Percentiles rank a stretch among this genome's conserved stretches.
Evolutionary conservation across 2,113 vertebrate genomes (phyloP).

Genomic region (Excalfactoria chinensis): DNA sequence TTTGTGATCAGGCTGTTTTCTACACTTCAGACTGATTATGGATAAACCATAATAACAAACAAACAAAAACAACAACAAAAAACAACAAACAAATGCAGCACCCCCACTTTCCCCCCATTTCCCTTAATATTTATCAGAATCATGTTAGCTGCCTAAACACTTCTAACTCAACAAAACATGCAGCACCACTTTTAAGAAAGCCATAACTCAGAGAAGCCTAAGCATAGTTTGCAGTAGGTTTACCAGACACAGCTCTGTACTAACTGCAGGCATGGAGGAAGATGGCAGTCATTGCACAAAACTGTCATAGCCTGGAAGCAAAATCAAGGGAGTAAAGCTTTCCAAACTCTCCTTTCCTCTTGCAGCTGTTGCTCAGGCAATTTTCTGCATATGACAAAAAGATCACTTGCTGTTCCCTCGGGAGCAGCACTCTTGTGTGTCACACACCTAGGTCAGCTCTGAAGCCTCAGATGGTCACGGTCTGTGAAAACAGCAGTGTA

Average conservation of each 20-base stretch:
- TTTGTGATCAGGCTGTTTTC: background rate
- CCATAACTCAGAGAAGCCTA: background rate
- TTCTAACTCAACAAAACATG: background rate
- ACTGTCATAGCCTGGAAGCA: background rate
- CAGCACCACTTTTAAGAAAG: background rate
- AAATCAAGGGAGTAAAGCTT: constrained; percentile 11
- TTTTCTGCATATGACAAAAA: background rate
- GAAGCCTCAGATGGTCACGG: background rate
- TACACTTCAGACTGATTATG: background rate
- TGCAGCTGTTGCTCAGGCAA: background rate
- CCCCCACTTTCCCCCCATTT: background rate
- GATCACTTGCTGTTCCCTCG: background rate
- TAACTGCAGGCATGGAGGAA: background rate
- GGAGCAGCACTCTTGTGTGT: background rate
- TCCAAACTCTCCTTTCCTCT: background rate
- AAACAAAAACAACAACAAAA: background rate
- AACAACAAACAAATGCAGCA: background rate
- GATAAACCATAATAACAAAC: background rate
- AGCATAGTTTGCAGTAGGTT: background rate
- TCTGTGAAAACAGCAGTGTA: background rate
- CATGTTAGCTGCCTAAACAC: background rate
- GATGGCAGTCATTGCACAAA: background rate
- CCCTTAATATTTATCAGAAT: background rate
- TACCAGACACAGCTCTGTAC: background rate
- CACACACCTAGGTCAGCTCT: background rate